Conservation (phyloP, 1,140 invertebrate genomes). For the Nasonia longicornis region DNA sequence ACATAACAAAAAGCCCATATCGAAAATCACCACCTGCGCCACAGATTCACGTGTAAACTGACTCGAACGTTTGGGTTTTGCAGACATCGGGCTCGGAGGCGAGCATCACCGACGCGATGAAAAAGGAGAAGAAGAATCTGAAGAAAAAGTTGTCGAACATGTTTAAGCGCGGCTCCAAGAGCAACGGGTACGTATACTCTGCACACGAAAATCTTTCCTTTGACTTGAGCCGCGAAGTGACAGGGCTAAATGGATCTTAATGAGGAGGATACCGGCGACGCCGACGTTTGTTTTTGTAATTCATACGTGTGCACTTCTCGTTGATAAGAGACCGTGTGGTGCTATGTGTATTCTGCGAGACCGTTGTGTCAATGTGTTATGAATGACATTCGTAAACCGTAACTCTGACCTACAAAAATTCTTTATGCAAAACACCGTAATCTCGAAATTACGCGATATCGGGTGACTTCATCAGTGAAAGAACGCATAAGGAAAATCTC, state of each 20-base stretch:
- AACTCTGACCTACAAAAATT: background rate
- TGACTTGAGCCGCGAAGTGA: background rate
- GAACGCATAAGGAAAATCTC: background rate
- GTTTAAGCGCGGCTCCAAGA: constrained; percentile 81
- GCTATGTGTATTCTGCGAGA: background rate
- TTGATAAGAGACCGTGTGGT: background rate
- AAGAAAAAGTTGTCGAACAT: constrained; percentile 85
- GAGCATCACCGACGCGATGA: constrained; percentile 75
- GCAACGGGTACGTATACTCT: constrained; percentile 72
- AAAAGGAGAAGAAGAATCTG: constrained; percentile 80
- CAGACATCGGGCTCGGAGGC: constrained; percentile 84
- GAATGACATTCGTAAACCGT: background rate
- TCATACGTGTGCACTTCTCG: background rate
- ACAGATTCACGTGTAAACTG: background rate
- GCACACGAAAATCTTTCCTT: background rate
- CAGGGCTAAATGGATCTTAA: constrained; percentile 9
- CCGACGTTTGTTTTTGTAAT: background rate
- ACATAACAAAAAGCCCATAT: background rate
- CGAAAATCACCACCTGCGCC: background rate
- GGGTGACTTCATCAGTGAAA: too few species aligned
- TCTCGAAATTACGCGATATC: too few species aligned
- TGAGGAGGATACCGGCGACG: background rate
- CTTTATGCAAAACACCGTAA: background rate
- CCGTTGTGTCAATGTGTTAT: background rate
- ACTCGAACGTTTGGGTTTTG: constrained; percentile 40